Evolutionary conservation across 2,888 invertebrate genomes (phyloP).

Genomic region (Eupithecia inturbata): DNA sequence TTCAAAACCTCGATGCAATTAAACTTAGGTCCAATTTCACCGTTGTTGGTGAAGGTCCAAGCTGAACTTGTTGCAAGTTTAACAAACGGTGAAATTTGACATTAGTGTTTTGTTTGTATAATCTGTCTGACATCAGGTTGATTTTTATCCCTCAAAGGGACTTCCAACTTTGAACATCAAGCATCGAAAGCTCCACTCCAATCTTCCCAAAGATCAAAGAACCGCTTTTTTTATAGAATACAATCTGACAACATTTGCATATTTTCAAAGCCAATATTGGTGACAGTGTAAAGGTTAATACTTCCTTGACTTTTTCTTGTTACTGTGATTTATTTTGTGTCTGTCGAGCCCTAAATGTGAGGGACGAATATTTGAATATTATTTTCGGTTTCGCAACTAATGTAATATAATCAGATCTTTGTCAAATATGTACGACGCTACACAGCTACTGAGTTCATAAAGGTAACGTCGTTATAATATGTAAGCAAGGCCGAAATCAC

Average conservation of each 20-base stretch:
- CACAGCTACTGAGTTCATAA: not conserved
- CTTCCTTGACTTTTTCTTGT: slow-evolving; percentile 65
- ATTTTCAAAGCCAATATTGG: slow-evolving; percentile 56
- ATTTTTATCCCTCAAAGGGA: not conserved
- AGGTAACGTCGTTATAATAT: not conserved
- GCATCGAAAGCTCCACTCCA: slow-evolving; percentile 6
- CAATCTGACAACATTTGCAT: slow-evolving; percentile 67
- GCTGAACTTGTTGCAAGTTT: too few species aligned
- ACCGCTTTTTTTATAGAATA: slow-evolving; percentile 48
- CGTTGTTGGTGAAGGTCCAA: too few species aligned
- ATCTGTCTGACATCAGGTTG: not conserved
- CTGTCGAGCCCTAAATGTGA: slow-evolving; percentile 51
- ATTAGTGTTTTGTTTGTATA: not conserved
- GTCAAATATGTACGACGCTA: slow-evolving; percentile 22
- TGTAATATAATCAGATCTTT: slow-evolving; percentile 31
- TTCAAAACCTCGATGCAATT: not conserved
- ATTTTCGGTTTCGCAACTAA: slow-evolving; percentile 37
- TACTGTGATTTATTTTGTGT: slow-evolving; percentile 17
- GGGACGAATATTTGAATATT: slow-evolving; percentile 53
- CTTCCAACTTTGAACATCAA: not conserved
- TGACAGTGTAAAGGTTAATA: slow-evolving; percentile 61
- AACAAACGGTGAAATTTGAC: too few species aligned
- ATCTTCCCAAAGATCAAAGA: not conserved
- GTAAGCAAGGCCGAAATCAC: not conserved
- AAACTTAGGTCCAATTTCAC: not conserved